Evolutionary conservation across 2,797 vertebrate species (phyloP).

Genomic region (Thalassophryne amazonica): DNA sequence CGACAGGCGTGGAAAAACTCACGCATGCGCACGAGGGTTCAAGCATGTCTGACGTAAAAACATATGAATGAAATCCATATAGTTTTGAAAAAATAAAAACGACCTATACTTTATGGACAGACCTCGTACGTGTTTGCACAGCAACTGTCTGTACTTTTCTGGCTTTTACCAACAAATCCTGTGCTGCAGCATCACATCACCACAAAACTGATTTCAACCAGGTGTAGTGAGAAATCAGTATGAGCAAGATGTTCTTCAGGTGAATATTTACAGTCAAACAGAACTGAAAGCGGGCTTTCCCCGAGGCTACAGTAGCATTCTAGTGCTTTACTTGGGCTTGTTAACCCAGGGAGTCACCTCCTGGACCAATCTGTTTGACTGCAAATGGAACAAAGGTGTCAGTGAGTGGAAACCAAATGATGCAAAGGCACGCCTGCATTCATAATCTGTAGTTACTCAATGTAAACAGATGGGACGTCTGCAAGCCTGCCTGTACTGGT

Average conservation of each 20-base stretch:
- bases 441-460: too few species aligned
- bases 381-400: conserved; percentile 10
- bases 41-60: too few species aligned
- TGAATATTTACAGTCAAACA: conserved; percentile 6
- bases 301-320: background rate
- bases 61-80: too few species aligned
- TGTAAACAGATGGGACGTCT: too few species aligned
- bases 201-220: background rate
- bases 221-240: background rate
- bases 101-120: too few species aligned
- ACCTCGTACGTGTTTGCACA: too few species aligned
- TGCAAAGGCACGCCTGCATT: background rate
- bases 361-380: background rate
- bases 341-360: conserved; percentile 19
- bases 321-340: background rate
- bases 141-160: background rate
- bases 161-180: background rate
- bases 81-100: too few species aligned
- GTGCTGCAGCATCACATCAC: background rate
- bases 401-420: conserved; percentile 3
- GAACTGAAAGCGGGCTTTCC: background rate
- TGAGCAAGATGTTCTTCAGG: conserved; percentile 4
- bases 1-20: too few species aligned
- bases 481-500: too few species aligned
- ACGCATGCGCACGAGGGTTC: too few species aligned